These are phyloP conservation scores for Diacarnus erythraeanus DNA, from an alignment of 37 sponge, comb jelly and placozoan genomes.

Conservation along the genomic window DNA sequence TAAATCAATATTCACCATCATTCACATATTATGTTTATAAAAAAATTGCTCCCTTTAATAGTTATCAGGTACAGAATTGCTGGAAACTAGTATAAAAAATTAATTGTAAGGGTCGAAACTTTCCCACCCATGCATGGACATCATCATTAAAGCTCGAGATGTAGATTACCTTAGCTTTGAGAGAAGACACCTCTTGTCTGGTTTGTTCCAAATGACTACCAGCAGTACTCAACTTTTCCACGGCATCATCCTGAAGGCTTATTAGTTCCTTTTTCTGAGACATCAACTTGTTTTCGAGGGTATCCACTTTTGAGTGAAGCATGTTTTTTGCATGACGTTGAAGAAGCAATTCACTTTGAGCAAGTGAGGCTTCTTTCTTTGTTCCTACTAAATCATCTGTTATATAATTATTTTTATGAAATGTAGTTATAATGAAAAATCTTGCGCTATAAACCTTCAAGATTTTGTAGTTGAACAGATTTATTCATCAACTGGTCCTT, in stretches of 20 bases:
- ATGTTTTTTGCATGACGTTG: not conserved
- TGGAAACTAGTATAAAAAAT: too few species aligned
- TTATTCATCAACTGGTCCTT: not conserved
- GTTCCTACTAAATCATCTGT: not conserved
- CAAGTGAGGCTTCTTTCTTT: not conserved
- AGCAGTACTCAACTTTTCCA: not conserved
- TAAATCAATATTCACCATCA: too few species aligned
- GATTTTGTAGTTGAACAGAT: not conserved
- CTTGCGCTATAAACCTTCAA: not conserved
- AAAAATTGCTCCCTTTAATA: too few species aligned
- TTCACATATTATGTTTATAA: too few species aligned
- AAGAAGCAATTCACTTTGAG: conserved; percentile 1
- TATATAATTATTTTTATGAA: not conserved
- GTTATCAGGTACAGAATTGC: too few species aligned
- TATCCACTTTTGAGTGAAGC: conserved; percentile 18
- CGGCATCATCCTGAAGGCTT: not conserved
- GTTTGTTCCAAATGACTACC: not conserved
- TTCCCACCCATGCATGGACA: too few species aligned
- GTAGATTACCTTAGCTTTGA: conserved; percentile 27
- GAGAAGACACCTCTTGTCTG: not conserved
- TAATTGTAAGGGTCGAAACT: too few species aligned
- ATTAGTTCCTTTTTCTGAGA: not conserved
- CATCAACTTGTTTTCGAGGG: conserved; percentile 4
- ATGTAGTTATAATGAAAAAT: not conserved
- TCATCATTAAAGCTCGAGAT: too few species aligned